A percentile compares a stretch with the other conserved stretches of the same genome.
Evolutionary conservation across 2,113 vertebrate species (phyloP).

Genomic region (Corythoichthys intestinalis): DNA sequence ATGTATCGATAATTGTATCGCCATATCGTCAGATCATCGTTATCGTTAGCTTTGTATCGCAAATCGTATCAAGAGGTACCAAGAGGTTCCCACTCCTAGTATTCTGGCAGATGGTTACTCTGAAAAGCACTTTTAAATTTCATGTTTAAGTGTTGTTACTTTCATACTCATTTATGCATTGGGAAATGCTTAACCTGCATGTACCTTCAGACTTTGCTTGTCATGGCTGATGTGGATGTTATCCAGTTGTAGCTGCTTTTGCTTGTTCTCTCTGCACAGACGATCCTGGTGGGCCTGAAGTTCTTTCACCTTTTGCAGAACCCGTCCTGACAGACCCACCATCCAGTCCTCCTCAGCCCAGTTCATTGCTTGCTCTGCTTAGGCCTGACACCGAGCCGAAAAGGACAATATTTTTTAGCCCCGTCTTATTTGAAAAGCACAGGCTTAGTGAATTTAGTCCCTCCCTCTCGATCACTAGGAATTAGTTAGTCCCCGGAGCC

Average conservation of each 20-base stretch:
- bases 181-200: not conserved
- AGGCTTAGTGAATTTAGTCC: slow-evolving; percentile 2
- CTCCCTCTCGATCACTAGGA: slow-evolving; percentile 20
- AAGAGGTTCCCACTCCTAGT: too few species aligned
- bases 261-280: slow-evolving; percentile 72
- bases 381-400: slow-evolving; percentile 7
- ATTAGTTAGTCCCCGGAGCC: slow-evolving; percentile 7
- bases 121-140: too few species aligned
- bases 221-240: slow-evolving; percentile 67
- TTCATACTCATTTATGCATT: too few species aligned
- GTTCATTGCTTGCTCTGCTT: slow-evolving; percentile 64
- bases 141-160: too few species aligned
- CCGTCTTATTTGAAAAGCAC: not conserved
- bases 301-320: slow-evolving; percentile 73
- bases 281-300: slow-evolving; percentile 72
- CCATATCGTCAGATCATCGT: too few species aligned
- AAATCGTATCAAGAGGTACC: too few species aligned
- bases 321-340: slow-evolving; percentile 68
- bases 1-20: too few species aligned
- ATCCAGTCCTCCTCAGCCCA: slow-evolving; percentile 81
- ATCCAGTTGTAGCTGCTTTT: slow-evolving; percentile 78
- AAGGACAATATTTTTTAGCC: slow-evolving; percentile 9
- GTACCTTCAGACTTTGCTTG: slow-evolving; percentile 76
- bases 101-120: too few species aligned
- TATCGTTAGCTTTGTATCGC: too few species aligned